Percentiles rank a stretch among this genome's conserved stretches.
phyloP scores from a whole-genome alignment of 1,140 invertebrate species.

The Heliconius congener region DNA sequence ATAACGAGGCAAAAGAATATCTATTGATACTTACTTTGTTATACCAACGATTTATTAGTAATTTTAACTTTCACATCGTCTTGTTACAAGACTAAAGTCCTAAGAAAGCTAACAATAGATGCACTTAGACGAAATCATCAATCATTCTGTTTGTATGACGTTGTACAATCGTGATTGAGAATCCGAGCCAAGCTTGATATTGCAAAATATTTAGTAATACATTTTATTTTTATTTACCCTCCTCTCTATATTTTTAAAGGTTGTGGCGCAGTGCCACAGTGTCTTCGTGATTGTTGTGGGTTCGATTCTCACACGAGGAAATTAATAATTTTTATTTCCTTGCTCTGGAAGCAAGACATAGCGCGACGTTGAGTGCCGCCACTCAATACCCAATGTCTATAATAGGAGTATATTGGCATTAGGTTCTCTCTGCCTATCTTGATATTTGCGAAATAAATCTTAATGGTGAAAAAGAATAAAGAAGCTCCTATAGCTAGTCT shows the following conservation, averaged over 20 bases:
- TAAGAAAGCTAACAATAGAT: slow-evolving; percentile 11
- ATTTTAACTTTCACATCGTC: slow-evolving; percentile 2
- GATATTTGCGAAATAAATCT: neutral
- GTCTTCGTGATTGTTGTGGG: too few species aligned
- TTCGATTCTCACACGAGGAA: too few species aligned
- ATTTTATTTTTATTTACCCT: neutral
- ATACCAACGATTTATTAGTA: neutral
- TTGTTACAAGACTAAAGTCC: neutral
- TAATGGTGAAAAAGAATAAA: neutral
- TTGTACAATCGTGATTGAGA: neutral
- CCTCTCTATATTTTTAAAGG: too few species aligned
- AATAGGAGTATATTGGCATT: neutral
- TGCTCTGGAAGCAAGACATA: too few species aligned
- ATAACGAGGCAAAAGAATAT: neutral
- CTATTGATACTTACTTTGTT: neutral
- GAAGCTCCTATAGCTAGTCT: neutral
- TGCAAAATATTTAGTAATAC: neutral
- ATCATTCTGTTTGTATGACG: slow-evolving; percentile 1
- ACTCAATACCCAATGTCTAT: too few species aligned
- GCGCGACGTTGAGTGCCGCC: too few species aligned
- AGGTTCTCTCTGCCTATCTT: neutral
- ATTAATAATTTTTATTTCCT: too few species aligned
- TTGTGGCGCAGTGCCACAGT: too few species aligned
- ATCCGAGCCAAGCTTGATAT: neutral
- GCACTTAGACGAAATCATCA: slow-evolving; percentile 1